Evolutionary conservation across 2,797 vertebrate genomes (phyloP).

Genomic region (Poecile montanus): DNA sequence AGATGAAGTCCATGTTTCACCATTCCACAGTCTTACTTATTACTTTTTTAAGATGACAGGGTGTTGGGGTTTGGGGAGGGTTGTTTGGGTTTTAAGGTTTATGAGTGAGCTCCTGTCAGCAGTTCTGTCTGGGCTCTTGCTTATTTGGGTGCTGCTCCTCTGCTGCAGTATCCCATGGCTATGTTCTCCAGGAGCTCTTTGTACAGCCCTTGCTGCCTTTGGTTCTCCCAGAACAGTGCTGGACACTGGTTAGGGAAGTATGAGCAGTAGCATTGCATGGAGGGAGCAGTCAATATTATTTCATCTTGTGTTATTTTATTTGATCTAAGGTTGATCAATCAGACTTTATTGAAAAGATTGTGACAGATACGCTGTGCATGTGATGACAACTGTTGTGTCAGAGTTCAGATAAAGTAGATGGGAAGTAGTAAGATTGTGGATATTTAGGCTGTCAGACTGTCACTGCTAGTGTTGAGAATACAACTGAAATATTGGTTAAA

Average conservation of each 20-base stretch:
- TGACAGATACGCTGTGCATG: neutral
- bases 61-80: neutral
- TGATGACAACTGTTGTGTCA: neutral
- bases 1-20: neutral
- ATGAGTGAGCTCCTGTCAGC: neutral
- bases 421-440: neutral
- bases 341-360: neutral
- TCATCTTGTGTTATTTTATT: neutral
- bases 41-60: neutral
- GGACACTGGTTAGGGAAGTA: neutral
- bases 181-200: neutral
- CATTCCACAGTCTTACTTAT: neutral
- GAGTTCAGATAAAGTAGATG: neutral
- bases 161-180: rapidly evolving
- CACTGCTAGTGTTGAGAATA: neutral
- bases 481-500: slow-evolving; percentile 42
- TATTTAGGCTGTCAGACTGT: slow-evolving; percentile 42
- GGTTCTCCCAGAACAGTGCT: neutral
- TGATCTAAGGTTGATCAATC: slow-evolving; percentile 6
- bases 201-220: neutral
- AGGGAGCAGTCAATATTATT: neutral
- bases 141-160: neutral
- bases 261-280: neutral
- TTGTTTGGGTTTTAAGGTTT: neutral
- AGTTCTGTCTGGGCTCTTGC: neutral